Evolutionary conservation across 2,797 vertebrate species (phyloP).

Genomic region (Acanthornis magna): DNA sequence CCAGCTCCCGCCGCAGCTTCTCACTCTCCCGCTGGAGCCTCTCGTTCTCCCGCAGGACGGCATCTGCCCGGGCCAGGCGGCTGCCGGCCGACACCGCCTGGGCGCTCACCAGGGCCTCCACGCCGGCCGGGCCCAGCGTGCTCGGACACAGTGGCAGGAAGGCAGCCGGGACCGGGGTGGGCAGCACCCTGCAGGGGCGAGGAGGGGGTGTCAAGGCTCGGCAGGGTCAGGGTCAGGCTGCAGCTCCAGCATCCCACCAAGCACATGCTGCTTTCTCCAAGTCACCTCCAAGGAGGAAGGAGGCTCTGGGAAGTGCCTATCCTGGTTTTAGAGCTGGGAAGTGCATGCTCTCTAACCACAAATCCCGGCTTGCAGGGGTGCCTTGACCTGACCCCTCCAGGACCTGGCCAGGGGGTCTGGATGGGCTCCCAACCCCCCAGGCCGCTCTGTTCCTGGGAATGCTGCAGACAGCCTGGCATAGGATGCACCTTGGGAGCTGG

Average conservation of each 20-base stretch:
- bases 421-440: neutral
- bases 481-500: fast-evolving
- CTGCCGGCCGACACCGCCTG: constrained; percentile 49
- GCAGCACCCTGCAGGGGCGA: constrained; percentile 72
- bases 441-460: neutral
- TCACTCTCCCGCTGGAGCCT: constrained; percentile 85
- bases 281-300: neutral
- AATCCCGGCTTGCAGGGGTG: neutral
- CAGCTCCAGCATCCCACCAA: fast-evolving
- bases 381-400: neutral
- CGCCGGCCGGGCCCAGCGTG: constrained; percentile 74
- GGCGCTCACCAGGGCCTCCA: constrained; percentile 79
- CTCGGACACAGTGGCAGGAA: constrained; percentile 69
- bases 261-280: fast-evolving
- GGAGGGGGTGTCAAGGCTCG: neutral
- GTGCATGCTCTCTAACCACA: neutral
- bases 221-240: fast-evolving
- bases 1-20: constrained; percentile 83
- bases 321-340: neutral
- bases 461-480: neutral
- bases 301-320: neutral
- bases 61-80: constrained; percentile 78
- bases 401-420: neutral
- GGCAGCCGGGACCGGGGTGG: constrained; percentile 67
- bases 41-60: constrained; percentile 86